Conservation (phyloP, 2,888 invertebrate genomes). For the Caenorhabditis sp. region DNA sequence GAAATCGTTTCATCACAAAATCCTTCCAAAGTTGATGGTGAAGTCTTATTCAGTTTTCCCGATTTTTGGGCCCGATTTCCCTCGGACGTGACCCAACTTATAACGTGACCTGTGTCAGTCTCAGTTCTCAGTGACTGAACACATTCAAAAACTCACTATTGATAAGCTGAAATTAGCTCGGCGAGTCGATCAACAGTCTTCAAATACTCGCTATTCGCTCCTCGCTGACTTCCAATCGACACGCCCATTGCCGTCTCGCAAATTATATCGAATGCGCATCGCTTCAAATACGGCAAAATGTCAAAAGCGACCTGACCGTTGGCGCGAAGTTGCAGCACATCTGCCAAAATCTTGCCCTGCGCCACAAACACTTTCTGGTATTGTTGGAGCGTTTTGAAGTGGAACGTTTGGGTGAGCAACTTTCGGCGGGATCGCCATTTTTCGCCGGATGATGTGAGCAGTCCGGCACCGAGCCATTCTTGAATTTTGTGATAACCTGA, state of each 20-base stretch:
- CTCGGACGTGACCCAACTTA: too few species aligned
- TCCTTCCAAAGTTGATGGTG: too few species aligned
- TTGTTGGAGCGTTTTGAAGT: constrained; percentile 73
- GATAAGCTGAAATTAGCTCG: constrained; percentile 52
- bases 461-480: constrained; percentile 45
- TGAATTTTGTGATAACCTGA: too few species aligned
- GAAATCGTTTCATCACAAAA: too few species aligned
- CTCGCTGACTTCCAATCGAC: constrained; percentile 55
- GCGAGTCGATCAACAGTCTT: constrained; percentile 52
- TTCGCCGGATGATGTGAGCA: constrained; percentile 73
- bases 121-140: too few species aligned
- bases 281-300: constrained; percentile 73
- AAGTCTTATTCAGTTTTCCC: too few species aligned
- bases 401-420: constrained; percentile 74
- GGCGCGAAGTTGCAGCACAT: constrained; percentile 67
- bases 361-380: constrained; percentile 65
- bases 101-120: too few species aligned
- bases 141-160: constrained; percentile 1
- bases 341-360: constrained; percentile 62
- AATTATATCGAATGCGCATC: constrained; percentile 74
- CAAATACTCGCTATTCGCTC: constrained; percentile 58
- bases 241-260: constrained; percentile 68
- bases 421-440: constrained; percentile 74
- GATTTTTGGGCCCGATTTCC: too few species aligned
- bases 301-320: constrained; percentile 70